phyloP scores from a whole-genome alignment of 2,888 invertebrate genomes.

The Microctonus brassicae region DNA sequence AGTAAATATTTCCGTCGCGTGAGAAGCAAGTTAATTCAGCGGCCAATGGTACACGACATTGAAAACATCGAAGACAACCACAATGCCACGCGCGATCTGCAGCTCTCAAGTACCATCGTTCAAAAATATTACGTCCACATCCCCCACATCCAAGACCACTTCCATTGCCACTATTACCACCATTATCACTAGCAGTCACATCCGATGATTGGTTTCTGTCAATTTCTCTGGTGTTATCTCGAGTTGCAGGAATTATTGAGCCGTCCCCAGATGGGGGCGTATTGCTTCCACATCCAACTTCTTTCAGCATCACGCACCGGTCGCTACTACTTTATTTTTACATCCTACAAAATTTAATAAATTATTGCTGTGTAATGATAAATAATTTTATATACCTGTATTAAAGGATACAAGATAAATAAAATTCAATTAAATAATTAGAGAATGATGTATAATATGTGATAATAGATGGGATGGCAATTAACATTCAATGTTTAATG shows the following conservation, averaged over 20 bases:
- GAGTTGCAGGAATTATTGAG: constrained; percentile 67
- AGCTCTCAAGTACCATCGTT: constrained; percentile 82
- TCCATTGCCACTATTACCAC: constrained; percentile 54
- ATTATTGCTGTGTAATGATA: neutral
- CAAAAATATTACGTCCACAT: constrained; percentile 75
- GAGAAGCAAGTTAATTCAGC: constrained; percentile 91
- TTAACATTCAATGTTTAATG: constrained; percentile 30
- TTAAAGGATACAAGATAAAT: neutral
- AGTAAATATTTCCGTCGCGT: constrained; percentile 90
- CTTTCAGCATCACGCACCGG: constrained; percentile 75
- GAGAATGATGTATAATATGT: neutral
- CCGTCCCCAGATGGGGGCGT: constrained; percentile 72
- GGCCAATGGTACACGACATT: constrained; percentile 87
- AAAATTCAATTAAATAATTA: constrained; percentile 9
- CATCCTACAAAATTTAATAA: constrained; percentile 43
- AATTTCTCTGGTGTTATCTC: constrained; percentile 61
- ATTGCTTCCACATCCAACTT: constrained; percentile 71
- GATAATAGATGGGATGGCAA: constrained; percentile 17
- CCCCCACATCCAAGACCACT: constrained; percentile 72
- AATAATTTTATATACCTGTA: neutral
- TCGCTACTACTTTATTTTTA: constrained; percentile 46
- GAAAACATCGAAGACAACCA: constrained; percentile 85
- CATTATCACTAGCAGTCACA: constrained; percentile 54
- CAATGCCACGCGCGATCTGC: constrained; percentile 93
- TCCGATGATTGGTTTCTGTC: constrained; percentile 42